Evolutionary conservation across 2,113 vertebrate species (phyloP), one percentile per base, ranked within the genome.

Genomic region (Bothrops jararaca): DNA sequence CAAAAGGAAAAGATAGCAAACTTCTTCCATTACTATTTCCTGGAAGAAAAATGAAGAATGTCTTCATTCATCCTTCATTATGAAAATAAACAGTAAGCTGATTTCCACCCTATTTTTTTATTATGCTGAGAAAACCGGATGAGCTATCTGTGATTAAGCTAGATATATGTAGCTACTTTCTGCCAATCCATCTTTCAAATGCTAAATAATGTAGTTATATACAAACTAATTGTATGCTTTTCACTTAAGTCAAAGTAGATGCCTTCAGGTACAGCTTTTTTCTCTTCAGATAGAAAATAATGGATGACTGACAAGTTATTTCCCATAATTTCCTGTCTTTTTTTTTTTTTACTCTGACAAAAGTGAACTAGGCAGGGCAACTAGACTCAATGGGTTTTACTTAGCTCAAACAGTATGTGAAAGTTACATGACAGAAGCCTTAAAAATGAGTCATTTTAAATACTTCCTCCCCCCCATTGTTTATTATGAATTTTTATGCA

Each of bases 361-460:
- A 97, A 95, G 93, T 92, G 95, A 91, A 90, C 92, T 53, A 93
- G 56, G 89, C 34, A 91, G 91, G 23, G 39, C 95, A 95, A 95
- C 95, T 85, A 92, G 4, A 80, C 91, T 93, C 90, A 93, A 50
- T 94, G 88, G 89, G 80, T 86, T 91, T 48, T 95, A 80, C 42
- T 93, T 85, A 94, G 95, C 90, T 34, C 90, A 91, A 50, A 8
- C 1, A 1, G 89, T 57, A 54, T 92, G 48, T 56, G 91, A 91
- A 69, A 39, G 69, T 58, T 26, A 48, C 52, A 64, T 29, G 86
- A 95, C 34, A 87, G 94, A 96, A 95, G 91, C 48, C 5, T 93
- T 95, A 95, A 95, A 93, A 12, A 0, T 42, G 52, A 94, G 91
- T 93, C 93, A 87, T 93, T 93, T 92, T 80, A 4, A 57, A 94